These are phyloP conservation scores for Drosophila bunnanda DNA, from an alignment of 2,888 invertebrate genomes.

Conservation along the genomic window DNA sequence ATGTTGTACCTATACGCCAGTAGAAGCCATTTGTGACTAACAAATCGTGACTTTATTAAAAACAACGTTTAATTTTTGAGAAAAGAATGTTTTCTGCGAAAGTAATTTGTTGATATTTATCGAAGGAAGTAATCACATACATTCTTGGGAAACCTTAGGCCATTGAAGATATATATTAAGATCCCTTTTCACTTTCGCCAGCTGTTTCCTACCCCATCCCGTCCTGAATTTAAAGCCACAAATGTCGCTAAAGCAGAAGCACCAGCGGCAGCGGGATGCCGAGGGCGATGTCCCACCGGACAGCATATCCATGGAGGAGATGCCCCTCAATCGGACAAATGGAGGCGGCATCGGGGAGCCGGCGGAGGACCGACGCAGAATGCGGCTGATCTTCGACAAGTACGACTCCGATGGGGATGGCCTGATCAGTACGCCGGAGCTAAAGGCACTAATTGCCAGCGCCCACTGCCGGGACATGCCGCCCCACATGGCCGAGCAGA, in stretches of 20 bases:
- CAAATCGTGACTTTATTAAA: background rate
- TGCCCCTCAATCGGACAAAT: background rate
- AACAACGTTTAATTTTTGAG: background rate
- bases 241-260: background rate
- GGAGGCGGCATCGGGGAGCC: background rate
- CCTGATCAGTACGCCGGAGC: conserved; percentile 88
- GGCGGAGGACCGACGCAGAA: conserved; percentile 1
- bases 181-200: background rate
- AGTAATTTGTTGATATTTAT: background rate
- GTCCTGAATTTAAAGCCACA: background rate
- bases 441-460: conserved; percentile 84
- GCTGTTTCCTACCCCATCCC: background rate
- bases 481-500: conserved; percentile 88
- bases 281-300: conserved; percentile 8
- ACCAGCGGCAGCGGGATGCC: background rate
- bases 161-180: background rate
- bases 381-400: conserved; percentile 78
- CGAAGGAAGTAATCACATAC: no score
- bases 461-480: conserved; percentile 88
- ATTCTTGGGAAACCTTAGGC: background rate
- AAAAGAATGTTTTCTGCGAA: background rate
- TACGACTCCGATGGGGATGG: conserved; percentile 91
- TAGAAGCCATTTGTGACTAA: conserved; percentile 2
- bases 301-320: conserved; percentile 8
- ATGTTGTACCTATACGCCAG: background rate